phyloP scores from a whole-genome alignment of 2,113 vertebrate species.

The Hydropotes inermis region DNA sequence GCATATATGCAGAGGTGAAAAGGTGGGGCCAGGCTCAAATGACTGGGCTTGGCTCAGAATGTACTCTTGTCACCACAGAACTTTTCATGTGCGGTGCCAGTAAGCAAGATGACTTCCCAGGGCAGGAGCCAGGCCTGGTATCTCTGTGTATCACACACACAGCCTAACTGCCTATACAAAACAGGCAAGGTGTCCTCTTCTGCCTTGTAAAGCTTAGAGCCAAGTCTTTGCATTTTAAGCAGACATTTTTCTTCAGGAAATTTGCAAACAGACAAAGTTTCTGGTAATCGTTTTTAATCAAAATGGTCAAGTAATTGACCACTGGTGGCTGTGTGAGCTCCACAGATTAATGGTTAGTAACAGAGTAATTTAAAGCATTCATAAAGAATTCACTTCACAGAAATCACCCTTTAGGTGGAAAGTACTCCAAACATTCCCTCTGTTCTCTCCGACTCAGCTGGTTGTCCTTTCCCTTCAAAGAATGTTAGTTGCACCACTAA shows the following conservation, averaged over 20 bases:
- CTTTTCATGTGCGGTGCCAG: not conserved
- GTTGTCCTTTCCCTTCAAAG: not conserved
- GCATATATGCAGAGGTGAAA: not conserved
- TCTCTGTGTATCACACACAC: not conserved
- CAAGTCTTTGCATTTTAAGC: not conserved
- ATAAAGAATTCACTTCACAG: not conserved
- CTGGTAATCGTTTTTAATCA: constrained; percentile 43
- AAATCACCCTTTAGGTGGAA: not conserved
- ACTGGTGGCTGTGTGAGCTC: not conserved
- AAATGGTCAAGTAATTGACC: constrained; percentile 31
- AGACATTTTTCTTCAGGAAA: not conserved
- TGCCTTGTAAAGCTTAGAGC: not conserved
- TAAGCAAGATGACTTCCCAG: not conserved
- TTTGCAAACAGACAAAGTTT: not conserved
- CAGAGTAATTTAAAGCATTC: not conserved
- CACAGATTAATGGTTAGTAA: not conserved
- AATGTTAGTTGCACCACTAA: not conserved
- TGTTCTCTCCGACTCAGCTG: not conserved
- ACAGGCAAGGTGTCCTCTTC: not conserved
- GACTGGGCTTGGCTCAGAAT: not conserved
- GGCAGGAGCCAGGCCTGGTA: not conserved
- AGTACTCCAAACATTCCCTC: not conserved
- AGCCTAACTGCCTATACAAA: not conserved
- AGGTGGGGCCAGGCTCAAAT: not conserved
- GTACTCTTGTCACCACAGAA: not conserved